These are phyloP conservation scores for Bombyx mandarina DNA, from an alignment of 1,140 invertebrate genomes.

Conservation along the genomic window DNA sequence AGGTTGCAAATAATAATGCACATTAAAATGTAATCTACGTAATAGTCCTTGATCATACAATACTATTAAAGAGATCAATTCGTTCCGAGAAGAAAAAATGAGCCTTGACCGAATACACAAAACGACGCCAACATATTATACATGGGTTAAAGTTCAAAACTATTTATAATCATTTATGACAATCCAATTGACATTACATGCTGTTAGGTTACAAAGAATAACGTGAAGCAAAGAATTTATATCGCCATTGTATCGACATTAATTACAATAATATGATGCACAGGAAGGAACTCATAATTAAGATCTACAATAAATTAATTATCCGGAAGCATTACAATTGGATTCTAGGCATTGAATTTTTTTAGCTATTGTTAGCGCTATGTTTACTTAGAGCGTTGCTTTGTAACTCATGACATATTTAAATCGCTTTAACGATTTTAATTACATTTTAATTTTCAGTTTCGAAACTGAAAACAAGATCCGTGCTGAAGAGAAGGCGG, in stretches of 20 bases:
- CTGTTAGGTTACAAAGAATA: slow-evolving; percentile 11
- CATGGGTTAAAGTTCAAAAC: slow-evolving; percentile 50
- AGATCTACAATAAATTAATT: too few relatives aligned
- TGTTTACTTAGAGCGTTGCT: too few relatives aligned
- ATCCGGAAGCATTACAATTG: too few relatives aligned
- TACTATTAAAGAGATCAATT: slow-evolving; percentile 20
- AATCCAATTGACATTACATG: slow-evolving; percentile 28
- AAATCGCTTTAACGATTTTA: background rate
- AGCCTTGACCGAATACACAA: slow-evolving; percentile 40
- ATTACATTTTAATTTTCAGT: slow-evolving; percentile 39
- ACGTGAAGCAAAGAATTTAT: slow-evolving; percentile 3
- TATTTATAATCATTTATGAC: slow-evolving; percentile 46
- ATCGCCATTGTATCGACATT: background rate
- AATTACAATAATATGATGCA: slow-evolving; percentile 3
- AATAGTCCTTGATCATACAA: slow-evolving; percentile 13
- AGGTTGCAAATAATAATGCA: slow-evolving; percentile 6
- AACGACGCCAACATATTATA: slow-evolving; percentile 17
- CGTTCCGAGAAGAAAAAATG: slow-evolving; percentile 8
- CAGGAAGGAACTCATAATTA: background rate
- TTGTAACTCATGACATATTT: too few relatives aligned
- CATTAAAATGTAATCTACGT: background rate
- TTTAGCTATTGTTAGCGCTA: too few relatives aligned
- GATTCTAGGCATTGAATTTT: too few relatives aligned
- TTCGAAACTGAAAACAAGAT: slow-evolving; percentile 87
- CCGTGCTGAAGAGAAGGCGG: slow-evolving; percentile 78